Evolutionary conservation across 1,140 invertebrate species (phyloP).

Genomic region (Sesamia nonagrioides): DNA sequence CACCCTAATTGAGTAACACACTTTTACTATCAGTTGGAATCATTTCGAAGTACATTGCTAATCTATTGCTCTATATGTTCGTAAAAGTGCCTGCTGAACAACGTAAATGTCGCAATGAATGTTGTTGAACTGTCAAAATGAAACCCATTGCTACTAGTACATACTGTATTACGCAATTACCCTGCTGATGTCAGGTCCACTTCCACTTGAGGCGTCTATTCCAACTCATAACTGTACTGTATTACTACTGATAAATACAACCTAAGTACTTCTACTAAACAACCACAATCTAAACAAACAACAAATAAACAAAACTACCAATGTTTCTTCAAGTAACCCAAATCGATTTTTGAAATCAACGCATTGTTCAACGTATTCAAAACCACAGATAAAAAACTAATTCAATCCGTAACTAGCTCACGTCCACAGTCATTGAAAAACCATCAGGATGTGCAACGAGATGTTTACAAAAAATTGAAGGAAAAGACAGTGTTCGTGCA

Average conservation of each 20-base stretch:
- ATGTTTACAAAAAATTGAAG: conserved; percentile 64
- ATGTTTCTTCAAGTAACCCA: background rate
- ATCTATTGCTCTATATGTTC: too few species aligned
- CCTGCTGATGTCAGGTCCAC: too few species aligned
- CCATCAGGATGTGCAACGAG: conserved; percentile 52
- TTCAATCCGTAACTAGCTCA: conserved; percentile 61
- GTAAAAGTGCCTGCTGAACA: too few species aligned
- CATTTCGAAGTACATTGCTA: too few species aligned
- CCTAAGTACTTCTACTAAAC: background rate
- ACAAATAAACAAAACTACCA: background rate
- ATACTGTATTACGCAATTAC: too few species aligned
- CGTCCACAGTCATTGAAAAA: conserved; percentile 64
- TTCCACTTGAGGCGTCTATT: too few species aligned
- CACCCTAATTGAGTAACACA: too few species aligned
- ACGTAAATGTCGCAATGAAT: too few species aligned
- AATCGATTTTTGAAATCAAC: conserved; percentile 25
- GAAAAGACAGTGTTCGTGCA: conserved; percentile 68
- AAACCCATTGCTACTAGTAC: too few species aligned
- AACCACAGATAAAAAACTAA: conserved; percentile 43
- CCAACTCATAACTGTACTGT: too few species aligned
- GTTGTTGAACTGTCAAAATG: too few species aligned
- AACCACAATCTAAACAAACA: background rate
- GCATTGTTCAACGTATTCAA: conserved; percentile 13
- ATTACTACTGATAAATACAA: background rate
- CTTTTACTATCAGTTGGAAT: too few species aligned